Conservation (phyloP, 2,113 vertebrate species). For the Albula glossodonta region DNA sequence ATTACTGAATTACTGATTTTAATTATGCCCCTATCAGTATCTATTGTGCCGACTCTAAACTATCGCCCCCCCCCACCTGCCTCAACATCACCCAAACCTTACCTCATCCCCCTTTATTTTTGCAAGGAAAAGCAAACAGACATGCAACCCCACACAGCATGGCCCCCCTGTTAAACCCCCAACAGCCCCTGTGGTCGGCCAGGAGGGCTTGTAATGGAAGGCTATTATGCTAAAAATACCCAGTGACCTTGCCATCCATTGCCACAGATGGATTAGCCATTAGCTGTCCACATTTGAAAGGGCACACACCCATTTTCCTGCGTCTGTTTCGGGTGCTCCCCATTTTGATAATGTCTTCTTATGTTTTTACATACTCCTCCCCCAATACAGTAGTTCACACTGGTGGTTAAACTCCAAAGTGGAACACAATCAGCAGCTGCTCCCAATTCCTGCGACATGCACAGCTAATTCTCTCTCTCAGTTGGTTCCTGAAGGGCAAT, state of each 20-base stretch:
- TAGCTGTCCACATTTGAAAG: background rate
- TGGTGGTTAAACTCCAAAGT: background rate
- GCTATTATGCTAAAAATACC: constrained; percentile 11
- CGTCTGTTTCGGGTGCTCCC: background rate
- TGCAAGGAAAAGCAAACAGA: too few species aligned
- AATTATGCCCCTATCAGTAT: background rate
- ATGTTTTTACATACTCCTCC: background rate
- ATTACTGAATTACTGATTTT: background rate
- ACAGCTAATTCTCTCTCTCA: too few species aligned
- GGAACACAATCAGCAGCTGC: background rate
- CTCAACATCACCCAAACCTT: too few species aligned
- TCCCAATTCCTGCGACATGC: too few species aligned
- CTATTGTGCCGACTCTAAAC: background rate
- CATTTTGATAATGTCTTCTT: constrained; percentile 18
- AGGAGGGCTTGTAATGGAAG: background rate
- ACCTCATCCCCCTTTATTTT: too few species aligned
- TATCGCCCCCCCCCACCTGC: background rate
- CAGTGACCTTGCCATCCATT: background rate
- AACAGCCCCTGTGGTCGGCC: background rate
- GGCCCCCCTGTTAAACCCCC: background rate
- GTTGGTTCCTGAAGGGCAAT: background rate
- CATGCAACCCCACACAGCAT: background rate
- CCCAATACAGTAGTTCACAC: background rate
- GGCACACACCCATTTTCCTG: background rate
- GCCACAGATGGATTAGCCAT: background rate